A percentile compares a stretch with the other conserved stretches of the same genome.
Conservation (phyloP, 2,113 vertebrate genomes). For the Otocyon megalotis region DNA sequence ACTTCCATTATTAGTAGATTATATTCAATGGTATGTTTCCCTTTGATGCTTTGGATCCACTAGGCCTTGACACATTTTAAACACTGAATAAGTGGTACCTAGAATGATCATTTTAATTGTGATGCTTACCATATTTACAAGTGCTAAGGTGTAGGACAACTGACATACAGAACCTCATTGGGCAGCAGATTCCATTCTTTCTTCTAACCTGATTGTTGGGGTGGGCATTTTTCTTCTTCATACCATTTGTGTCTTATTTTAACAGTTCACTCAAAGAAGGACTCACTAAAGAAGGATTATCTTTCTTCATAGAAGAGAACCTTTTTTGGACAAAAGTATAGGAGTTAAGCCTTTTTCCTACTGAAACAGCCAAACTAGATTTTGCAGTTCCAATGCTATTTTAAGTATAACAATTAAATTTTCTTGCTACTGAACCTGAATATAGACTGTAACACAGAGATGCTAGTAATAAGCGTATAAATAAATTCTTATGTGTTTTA, state of each 20-base stretch:
- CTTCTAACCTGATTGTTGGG: neutral
- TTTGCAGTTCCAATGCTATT: neutral
- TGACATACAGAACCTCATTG: neutral
- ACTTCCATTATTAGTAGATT: neutral
- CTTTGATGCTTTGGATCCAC: neutral
- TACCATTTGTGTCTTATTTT: neutral
- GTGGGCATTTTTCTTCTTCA: neutral
- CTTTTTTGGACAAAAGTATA: neutral
- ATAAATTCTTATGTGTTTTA: slow-evolving; percentile 34
- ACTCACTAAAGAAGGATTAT: neutral
- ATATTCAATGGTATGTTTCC: neutral
- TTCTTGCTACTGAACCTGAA: neutral
- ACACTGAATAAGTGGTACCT: neutral
- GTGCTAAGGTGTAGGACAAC: neutral
- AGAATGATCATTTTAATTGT: neutral
- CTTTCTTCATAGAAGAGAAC: neutral
- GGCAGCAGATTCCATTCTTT: neutral
- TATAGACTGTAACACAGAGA: neutral
- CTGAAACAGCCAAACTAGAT: neutral
- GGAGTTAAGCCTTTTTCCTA: neutral
- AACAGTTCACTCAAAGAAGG: neutral
- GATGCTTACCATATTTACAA: neutral
- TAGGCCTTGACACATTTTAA: neutral
- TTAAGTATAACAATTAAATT: slow-evolving; percentile 15
- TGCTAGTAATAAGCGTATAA: slow-evolving; percentile 1